Evolutionary conservation across 2,113 vertebrate genomes (phyloP), one percentile per base, ranked within the genome.

Genomic region (Calypte anna): DNA sequence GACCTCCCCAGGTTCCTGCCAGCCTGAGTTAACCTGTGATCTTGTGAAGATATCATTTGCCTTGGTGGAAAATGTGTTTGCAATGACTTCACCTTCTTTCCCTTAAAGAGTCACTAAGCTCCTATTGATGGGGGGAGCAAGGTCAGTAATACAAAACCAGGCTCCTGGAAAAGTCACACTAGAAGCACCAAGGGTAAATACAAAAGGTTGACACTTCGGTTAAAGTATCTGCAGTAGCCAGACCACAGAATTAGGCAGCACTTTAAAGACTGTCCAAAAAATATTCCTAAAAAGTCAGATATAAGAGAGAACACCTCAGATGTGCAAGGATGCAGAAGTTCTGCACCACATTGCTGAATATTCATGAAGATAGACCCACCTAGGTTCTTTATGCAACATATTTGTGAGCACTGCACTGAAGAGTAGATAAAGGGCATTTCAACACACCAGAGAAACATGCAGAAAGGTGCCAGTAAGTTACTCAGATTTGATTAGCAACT

Each of bases 201-300:
- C 23, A 21, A 21, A 57, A 10, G 15, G 8, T 23, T 0, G 0
- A 19, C 46, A 31, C 4, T 33, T 28, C 58, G 14, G 9, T 50
- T 20, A 67, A 78, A 73, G 11, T 28, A 69, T 76, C 15, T 22
- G 5, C 33, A 82, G 15, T 14, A 76, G 22, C 38, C 40, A 61
- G 28, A 57, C 21, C 22, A n/a, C 50, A 82, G 48, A 25, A 79
- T 21, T 21, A 86, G 38, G 30, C 30, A 75, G 19, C 3, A 5
- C 8, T 48, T 88, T 13, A 76, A 18, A 63, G 38, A 36, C 1
- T 14, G 11, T 48, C 44, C 9, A 57, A 55, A 76, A 81, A 14
- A 55, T 31, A 36, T 1, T 9, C 28, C 38, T 79, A 28, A 73
- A 74, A 44, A 2, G 7, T 69, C 68, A 86, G 22, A 38, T 16